Percentiles rank a stretch among this genome's conserved stretches.
These are phyloP conservation scores for Bostrychus sinensis DNA, from an alignment of 2,113 vertebrate genomes.

Conservation along the genomic window DNA sequence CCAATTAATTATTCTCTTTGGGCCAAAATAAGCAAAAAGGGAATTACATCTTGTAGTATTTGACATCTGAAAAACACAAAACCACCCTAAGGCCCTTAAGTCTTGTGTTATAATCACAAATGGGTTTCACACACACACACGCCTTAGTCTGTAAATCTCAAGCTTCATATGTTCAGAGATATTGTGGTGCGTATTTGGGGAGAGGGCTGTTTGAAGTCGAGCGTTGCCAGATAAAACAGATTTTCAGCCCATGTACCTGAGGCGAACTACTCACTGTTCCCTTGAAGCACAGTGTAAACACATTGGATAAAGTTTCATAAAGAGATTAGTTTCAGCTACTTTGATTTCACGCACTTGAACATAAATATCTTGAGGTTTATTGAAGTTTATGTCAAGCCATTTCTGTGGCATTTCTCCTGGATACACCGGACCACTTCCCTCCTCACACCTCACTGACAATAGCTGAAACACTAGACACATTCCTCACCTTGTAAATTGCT, in stretches of 20 bases:
- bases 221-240: slow-evolving; percentile 23
- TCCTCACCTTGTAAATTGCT: slow-evolving; percentile 68
- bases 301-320: neutral
- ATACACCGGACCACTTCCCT: slow-evolving; percentile 33
- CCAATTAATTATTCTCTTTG: neutral
- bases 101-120: slow-evolving; percentile 26
- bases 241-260: slow-evolving; percentile 10
- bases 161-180: slow-evolving; percentile 33
- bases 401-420: neutral
- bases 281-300: neutral
- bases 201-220: slow-evolving; percentile 17
- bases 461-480: slow-evolving; percentile 52
- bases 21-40: slow-evolving; percentile 32
- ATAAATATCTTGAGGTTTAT: neutral
- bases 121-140: slow-evolving; percentile 7
- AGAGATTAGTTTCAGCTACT: neutral
- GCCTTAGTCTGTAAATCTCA: slow-evolving; percentile 24
- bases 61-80: slow-evolving; percentile 14
- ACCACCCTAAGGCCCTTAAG: slow-evolving; percentile 25
- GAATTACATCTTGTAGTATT: slow-evolving; percentile 21
- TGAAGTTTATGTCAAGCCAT: neutral
- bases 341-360: neutral
- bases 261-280: slow-evolving; percentile 7
- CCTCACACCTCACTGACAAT: slow-evolving; percentile 60
- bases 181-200: slow-evolving; percentile 3